phyloP scores from a whole-genome alignment of 2,888 invertebrate genomes.

The Acrobasis repandana region DNA sequence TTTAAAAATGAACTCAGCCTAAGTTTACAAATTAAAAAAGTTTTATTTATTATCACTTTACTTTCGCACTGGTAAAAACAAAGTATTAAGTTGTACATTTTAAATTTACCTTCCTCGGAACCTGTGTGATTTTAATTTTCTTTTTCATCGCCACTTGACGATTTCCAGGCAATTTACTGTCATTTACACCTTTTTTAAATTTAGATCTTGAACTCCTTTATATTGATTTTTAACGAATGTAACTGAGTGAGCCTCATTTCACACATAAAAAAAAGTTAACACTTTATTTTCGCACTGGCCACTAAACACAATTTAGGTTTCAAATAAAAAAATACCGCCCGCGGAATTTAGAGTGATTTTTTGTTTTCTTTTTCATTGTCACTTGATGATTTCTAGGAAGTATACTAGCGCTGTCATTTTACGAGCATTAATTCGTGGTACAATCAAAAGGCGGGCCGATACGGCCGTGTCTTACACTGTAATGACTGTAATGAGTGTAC shows the following conservation, averaged over 20 bases:
- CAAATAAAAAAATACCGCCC: slow-evolving; percentile 40
- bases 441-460: slow-evolving; percentile 13
- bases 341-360: slow-evolving; percentile 42
- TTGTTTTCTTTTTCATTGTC: slow-evolving; percentile 52
- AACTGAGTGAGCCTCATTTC: neutral
- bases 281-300: slow-evolving; percentile 1
- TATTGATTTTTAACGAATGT: too few relatives aligned
- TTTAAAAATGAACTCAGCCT: too few relatives aligned
- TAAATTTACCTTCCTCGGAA: too few relatives aligned
- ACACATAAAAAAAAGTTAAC: neutral
- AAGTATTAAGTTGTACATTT: too few relatives aligned
- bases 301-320: neutral
- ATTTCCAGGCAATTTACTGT: too few relatives aligned
- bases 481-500: slow-evolving; percentile 16
- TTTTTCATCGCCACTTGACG: too few relatives aligned
- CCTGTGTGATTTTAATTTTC: too few relatives aligned
- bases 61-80: too few relatives aligned
- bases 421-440: neutral
- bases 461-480: slow-evolving; percentile 7
- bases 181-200: too few relatives aligned
- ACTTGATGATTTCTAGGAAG: slow-evolving; percentile 13
- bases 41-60: too few relatives aligned
- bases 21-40: too few relatives aligned
- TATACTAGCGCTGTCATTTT: slow-evolving; percentile 14
- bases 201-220: too few relatives aligned